These are phyloP conservation scores for Isichthys henryi DNA, from an alignment of 2,113 vertebrate genomes.

Conservation along the genomic window DNA sequence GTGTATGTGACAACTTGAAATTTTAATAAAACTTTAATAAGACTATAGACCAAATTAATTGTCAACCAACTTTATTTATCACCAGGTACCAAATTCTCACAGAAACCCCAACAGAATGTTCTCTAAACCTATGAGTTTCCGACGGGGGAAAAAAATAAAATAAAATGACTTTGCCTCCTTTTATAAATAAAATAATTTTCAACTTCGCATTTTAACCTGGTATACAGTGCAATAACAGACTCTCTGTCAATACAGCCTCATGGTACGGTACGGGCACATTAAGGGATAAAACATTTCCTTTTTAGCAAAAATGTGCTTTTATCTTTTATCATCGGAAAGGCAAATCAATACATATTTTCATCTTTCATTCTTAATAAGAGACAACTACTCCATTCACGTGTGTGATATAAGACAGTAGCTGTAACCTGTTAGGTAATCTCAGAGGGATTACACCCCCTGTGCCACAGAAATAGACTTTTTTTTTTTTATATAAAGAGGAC, in stretches of 20 bases:
- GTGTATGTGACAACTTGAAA: not conserved
- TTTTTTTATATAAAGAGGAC: not conserved
- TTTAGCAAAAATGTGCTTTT: not conserved
- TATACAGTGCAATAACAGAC: slow-evolving; percentile 23
- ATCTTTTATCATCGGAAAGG: not conserved
- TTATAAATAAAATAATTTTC: slow-evolving; percentile 13
- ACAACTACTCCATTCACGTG: not conserved
- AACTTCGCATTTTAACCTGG: slow-evolving; percentile 21
- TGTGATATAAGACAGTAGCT: not conserved
- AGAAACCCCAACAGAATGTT: slow-evolving; percentile 17
- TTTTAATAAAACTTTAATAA: not conserved
- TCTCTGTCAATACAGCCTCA: slow-evolving; percentile 21
- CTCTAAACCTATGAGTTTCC: slow-evolving; percentile 35
- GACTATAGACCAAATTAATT: slow-evolving; percentile 3
- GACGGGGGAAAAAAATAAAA: slow-evolving; percentile 13
- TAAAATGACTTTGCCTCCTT: not conserved
- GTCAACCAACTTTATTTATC: slow-evolving; percentile 48
- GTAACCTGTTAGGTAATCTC: not conserved
- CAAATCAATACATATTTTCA: not conserved
- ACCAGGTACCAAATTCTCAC: slow-evolving; percentile 33
- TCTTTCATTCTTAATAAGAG: not conserved
- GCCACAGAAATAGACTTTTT: not conserved
- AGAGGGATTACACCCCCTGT: not conserved
- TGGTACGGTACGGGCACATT: slow-evolving; percentile 9
- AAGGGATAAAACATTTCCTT: not conserved